Evolutionary conservation across 2,888 invertebrate species (phyloP), one percentile per base, ranked within the genome.

Genomic region (Leucozona laternaria): DNA sequence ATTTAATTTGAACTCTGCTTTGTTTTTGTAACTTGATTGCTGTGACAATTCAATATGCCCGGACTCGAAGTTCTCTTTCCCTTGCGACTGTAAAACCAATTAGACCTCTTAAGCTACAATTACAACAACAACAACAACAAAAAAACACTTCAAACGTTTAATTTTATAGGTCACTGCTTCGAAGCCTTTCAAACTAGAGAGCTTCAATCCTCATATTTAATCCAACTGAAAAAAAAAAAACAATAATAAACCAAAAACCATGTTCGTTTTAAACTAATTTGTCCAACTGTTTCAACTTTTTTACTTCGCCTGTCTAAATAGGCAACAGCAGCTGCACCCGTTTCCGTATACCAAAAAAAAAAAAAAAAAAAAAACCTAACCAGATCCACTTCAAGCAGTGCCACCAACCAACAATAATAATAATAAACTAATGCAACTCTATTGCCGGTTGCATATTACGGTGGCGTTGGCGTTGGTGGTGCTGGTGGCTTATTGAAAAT

Each of bases 181-280:
- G 45, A 76, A 78, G 55, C 76, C 76, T 62, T 80, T 80, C 76
- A 76, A 80, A 70, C 43, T 15, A 34, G 20, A 57, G 11, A 58
- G 40, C 37, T 60, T 22, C 22, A 60, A 11, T 66, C 31, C 73
- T 76, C 81, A 81, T 70, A 70, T 43, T 70, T 62, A n/a, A n/a
- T 55, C 17, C 25, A 60, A n/a, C 11, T 17, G 17, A 50, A 50
- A 57, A 71, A 57, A 34, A 50, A 50, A 57, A 71, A 57, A 34
- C 37, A 25, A 17, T 68, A 66, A 66, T 66, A 48, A 71, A 77
- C n/a, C 17, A 7, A 64, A 66, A 60, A 78, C 71, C 75, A 57
- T 70, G 71, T 77, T 64, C 72, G 76, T 58, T 76, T 85, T 55
- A 72, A 48, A 81, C 85, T 81, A 81, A 85, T 85, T 85, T 85